These are phyloP conservation scores for Amphipoea oculea DNA, from an alignment of 2,888 invertebrate genomes.

Conservation along the genomic window DNA sequence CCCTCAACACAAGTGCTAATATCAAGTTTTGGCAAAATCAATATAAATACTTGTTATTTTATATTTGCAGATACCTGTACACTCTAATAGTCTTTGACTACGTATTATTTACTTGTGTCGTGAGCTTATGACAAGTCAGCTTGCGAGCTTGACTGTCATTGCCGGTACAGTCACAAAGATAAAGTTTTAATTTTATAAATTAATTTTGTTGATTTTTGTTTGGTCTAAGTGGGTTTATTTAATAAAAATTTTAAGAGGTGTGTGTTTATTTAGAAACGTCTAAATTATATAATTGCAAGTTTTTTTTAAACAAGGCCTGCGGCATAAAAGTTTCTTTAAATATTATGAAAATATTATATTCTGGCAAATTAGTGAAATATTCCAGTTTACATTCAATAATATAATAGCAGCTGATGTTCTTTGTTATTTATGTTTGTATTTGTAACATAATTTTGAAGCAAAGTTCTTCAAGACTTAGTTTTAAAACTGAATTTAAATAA, in stretches of 20 bases:
- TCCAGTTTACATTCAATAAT: not conserved
- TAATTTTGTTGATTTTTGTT: not conserved
- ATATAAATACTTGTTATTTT: not conserved
- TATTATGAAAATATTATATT: too few relatives aligned
- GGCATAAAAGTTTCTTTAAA: not conserved
- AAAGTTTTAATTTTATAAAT: not conserved
- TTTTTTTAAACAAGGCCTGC: not conserved
- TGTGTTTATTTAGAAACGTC: not conserved
- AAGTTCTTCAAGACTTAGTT: too few relatives aligned
- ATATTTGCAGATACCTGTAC: slow-evolving; percentile 12
- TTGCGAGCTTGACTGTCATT: slow-evolving; percentile 27
- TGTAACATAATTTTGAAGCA: not conserved
- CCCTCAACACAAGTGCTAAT: slow-evolving; percentile 45
- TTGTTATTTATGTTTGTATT: too few relatives aligned
- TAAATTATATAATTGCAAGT: too few relatives aligned
- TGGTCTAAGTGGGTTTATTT: not conserved
- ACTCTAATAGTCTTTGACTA: slow-evolving; percentile 24
- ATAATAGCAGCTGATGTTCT: not conserved
- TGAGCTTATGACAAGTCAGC: slow-evolving; percentile 44
- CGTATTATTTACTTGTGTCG: slow-evolving; percentile 23
- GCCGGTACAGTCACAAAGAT: slow-evolving; percentile 16
- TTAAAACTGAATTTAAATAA: not conserved
- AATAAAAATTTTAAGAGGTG: not conserved
- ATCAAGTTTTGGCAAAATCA: slow-evolving; percentile 18
- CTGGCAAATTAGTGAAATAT: not conserved